Percentiles rank a stretch among this genome's conserved stretches.
phyloP scores from a whole-genome alignment of 2,797 vertebrate species.

The Urophycis tenuis region DNA sequence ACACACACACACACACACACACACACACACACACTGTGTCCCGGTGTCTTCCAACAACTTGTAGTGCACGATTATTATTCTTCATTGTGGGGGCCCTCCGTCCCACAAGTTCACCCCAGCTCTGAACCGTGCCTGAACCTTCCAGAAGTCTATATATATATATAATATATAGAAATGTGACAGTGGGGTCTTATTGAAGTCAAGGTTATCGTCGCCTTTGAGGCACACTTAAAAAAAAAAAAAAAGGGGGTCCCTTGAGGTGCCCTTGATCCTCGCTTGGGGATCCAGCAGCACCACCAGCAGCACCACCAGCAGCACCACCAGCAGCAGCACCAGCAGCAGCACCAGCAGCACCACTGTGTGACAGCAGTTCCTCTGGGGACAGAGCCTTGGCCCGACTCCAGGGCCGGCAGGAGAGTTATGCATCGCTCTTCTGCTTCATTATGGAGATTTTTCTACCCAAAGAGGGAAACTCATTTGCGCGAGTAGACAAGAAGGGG shows the following conservation, averaged over 20 bases:
- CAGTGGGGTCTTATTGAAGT: background rate
- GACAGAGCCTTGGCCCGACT: background rate
- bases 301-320: too few species aligned
- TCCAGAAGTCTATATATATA: too few species aligned
- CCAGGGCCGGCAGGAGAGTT: background rate
- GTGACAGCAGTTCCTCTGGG: background rate
- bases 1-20: too few species aligned
- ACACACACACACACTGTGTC: too few species aligned
- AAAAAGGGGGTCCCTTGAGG: background rate
- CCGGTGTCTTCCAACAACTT: background rate
- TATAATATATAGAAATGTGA: too few species aligned
- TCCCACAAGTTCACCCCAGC: too few species aligned
- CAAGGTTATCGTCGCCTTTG: background rate
- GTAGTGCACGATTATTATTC: background rate
- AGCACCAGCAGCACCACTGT: too few species aligned
- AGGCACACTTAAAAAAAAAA: background rate
- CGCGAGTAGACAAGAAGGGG: background rate
- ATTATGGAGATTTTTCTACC: background rate
- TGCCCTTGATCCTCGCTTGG: background rate
- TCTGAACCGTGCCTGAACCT: too few species aligned
- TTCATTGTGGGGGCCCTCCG: background rate
- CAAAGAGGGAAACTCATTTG: background rate
- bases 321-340: too few species aligned
- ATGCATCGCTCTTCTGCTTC: background rate
- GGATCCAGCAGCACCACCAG: background rate